These are phyloP conservation scores for Hydrolagus colliei DNA, from an alignment of 2,797 vertebrate species.

Conservation along the genomic window DNA sequence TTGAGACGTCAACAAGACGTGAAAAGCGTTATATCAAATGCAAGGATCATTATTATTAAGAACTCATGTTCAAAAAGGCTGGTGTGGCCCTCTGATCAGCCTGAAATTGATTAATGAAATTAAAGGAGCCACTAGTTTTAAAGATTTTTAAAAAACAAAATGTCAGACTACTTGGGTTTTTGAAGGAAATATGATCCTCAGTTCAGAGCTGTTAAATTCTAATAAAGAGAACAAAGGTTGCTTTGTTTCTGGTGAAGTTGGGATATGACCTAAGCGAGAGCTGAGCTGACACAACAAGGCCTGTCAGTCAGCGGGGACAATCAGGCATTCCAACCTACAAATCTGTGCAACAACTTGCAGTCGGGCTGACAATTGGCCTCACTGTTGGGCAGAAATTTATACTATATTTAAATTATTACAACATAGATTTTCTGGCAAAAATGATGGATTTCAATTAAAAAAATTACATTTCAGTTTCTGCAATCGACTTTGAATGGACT, in stretches of 20 bases:
- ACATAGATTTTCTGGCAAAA: not conserved
- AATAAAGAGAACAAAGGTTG: not conserved
- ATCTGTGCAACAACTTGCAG: not conserved
- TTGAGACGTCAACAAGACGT: no score
- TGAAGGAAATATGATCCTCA: not conserved
- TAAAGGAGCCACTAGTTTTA: not conserved
- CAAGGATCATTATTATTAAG: not conserved
- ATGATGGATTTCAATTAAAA: no score
- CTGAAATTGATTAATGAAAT: not conserved
- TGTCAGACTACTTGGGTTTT: not conserved
- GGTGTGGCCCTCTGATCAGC: not conserved
- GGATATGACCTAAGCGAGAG: slow-evolving; percentile 1
- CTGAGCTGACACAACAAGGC: not conserved
- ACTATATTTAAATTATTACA: not conserved
- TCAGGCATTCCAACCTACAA: not conserved
- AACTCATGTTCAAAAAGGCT: not conserved
- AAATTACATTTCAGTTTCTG: no score
- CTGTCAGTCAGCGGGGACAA: not conserved
- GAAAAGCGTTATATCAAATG: no score
- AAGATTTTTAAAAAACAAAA: not conserved
- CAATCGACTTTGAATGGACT: no score
- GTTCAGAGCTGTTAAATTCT: slow-evolving; percentile 18
- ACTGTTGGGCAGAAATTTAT: not conserved
- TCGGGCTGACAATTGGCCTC: not conserved
- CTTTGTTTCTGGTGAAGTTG: not conserved